phyloP scores from a whole-genome alignment of 2,888 invertebrate species.

The Unio pictorum region DNA sequence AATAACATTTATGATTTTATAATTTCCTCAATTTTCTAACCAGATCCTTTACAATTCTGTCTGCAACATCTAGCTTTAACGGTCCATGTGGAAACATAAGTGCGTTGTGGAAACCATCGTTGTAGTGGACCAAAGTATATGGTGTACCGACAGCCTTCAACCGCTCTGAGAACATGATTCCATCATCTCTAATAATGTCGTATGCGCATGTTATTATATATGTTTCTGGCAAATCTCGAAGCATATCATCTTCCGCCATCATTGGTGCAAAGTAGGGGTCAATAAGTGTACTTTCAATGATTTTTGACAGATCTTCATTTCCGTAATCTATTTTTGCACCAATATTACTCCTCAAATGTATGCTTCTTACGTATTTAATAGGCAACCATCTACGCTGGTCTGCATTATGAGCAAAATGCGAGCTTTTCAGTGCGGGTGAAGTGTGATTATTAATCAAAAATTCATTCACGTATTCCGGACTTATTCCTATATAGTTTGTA shows the following conservation, averaged over 20 bases:
- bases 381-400: slow-evolving; percentile 39
- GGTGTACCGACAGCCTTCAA: slow-evolving; percentile 52
- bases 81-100: slow-evolving; percentile 50
- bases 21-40: slow-evolving; percentile 23
- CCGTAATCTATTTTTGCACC: slow-evolving; percentile 12
- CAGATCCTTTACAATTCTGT: slow-evolving; percentile 40
- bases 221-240: slow-evolving; percentile 59
- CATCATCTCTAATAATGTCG: slow-evolving; percentile 70
- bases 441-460: slow-evolving; percentile 47
- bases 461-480: slow-evolving; percentile 19
- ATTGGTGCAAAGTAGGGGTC: slow-evolving; percentile 61
- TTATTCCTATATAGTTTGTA: slow-evolving; percentile 40
- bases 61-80: slow-evolving; percentile 35
- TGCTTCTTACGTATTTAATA: slow-evolving; percentile 29
- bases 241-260: slow-evolving; percentile 54
- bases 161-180: slow-evolving; percentile 63
- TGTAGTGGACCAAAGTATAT: slow-evolving; percentile 46
- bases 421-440: slow-evolving; percentile 31
- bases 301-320: slow-evolving; percentile 28
- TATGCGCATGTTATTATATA: slow-evolving; percentile 67
- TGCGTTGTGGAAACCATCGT: slow-evolving; percentile 51
- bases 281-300: slow-evolving; percentile 28
- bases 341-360: slow-evolving; percentile 14
- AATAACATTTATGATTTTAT: slow-evolving; percentile 1
- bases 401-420: slow-evolving; percentile 24